phyloP scores from a whole-genome alignment of 1,140 invertebrate species.

The Drosophila tsacasi region DNA sequence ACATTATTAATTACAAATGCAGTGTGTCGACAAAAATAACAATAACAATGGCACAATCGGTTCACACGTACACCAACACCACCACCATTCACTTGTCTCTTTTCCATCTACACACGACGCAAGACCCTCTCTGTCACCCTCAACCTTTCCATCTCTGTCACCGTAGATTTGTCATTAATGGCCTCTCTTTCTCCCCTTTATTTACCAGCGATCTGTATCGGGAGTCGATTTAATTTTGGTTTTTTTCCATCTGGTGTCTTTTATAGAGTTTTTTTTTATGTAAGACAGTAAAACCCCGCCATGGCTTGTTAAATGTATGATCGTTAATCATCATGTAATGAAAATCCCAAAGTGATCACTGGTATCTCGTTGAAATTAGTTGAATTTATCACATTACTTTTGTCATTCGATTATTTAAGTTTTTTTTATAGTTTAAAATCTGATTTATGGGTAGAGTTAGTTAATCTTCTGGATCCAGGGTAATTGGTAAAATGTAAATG shows the following conservation, averaged over 20 bases:
- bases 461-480: not conserved
- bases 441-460: not conserved
- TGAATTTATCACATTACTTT: not conserved
- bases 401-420: not conserved
- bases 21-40: conserved; percentile 37
- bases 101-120: conserved; percentile 12
- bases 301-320: not conserved
- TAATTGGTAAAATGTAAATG: not conserved
- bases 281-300: not conserved
- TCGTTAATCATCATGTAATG: conserved; percentile 31
- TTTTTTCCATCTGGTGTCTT: conserved; percentile 2
- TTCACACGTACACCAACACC: conserved; percentile 31
- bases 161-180: conserved; percentile 21
- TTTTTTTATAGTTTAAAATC: not conserved
- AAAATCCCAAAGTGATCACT: not conserved
- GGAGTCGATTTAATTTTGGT: conserved; percentile 9
- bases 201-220: conserved; percentile 10
- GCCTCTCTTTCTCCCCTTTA: not conserved
- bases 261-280: not conserved
- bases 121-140: conserved; percentile 13
- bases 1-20: conserved; percentile 56
- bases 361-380: not conserved
- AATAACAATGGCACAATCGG: conserved; percentile 39
- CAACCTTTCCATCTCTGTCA: conserved; percentile 13
- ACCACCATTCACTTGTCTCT: conserved; percentile 14